These are phyloP conservation scores for Nemotelus pantherinus DNA, from an alignment of 2,888 invertebrate species.

Conservation along the genomic window DNA sequence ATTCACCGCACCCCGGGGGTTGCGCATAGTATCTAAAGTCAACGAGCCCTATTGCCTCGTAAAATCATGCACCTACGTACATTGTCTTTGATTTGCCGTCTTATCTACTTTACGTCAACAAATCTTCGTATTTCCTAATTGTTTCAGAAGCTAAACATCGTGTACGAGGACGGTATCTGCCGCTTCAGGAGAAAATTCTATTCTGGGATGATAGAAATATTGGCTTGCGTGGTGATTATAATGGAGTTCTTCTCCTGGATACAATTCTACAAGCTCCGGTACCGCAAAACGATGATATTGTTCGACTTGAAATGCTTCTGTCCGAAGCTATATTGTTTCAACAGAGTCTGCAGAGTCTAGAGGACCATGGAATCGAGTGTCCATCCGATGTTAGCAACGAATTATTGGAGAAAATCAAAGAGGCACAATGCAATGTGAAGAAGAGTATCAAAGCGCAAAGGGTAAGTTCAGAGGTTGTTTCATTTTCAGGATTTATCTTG, in stretches of 20 bases:
- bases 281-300: constrained; percentile 77
- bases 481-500: constrained; percentile 18
- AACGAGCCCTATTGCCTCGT: not conserved
- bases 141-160: constrained; percentile 58
- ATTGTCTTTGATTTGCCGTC: not conserved
- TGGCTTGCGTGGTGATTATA: constrained; percentile 88
- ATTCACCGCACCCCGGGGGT: constrained; percentile 17
- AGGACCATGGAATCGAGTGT: constrained; percentile 79
- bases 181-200: constrained; percentile 83
- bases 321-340: constrained; percentile 88
- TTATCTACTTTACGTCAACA: constrained; percentile 7
- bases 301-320: constrained; percentile 85
- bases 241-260: constrained; percentile 88
- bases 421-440: constrained; percentile 76
- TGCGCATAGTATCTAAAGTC: constrained; percentile 25
- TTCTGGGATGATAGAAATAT: constrained; percentile 84
- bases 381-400: constrained; percentile 81
- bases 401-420: constrained; percentile 78
- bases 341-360: constrained; percentile 80
- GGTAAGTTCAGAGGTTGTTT: constrained; percentile 66
- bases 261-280: constrained; percentile 88
- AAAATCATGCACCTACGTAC: not conserved
- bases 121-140: constrained; percentile 7
- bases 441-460: constrained; percentile 92
- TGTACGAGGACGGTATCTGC: constrained; percentile 77